These are phyloP conservation scores for Crotalus tigris DNA, from an alignment of 2,113 vertebrate species.

Conservation along the genomic window DNA sequence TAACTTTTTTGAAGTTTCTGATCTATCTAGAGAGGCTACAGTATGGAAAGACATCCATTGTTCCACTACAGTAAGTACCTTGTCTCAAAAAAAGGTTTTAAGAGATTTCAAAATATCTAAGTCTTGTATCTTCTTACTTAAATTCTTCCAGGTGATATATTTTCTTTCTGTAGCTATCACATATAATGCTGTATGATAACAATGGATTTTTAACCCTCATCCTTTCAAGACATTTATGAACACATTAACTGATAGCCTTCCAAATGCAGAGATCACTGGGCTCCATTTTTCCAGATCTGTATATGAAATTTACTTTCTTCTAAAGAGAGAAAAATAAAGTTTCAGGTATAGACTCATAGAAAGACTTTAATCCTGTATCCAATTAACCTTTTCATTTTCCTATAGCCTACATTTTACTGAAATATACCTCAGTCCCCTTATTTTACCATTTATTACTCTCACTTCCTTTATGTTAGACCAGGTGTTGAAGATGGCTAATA, in stretches of 20 bases:
- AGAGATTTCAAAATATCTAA: background rate
- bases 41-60: constrained; percentile 98
- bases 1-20: constrained; percentile 96
- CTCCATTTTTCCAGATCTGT: background rate
- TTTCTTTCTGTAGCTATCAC: background rate
- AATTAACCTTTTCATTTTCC: background rate
- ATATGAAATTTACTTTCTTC: background rate
- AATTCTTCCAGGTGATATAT: constrained; percentile 3
- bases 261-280: background rate
- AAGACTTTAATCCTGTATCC: background rate
- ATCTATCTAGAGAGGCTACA: constrained; percentile 92
- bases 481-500: background rate
- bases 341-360: background rate
- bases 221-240: background rate
- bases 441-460: background rate
- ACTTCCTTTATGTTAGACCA: background rate
- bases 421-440: background rate
- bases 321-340: background rate
- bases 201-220: background rate
- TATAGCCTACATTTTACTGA: background rate
- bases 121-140: background rate
- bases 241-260: background rate
- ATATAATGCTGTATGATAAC: background rate
- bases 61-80: constrained; percentile 89
- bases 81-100: constrained; percentile 46